phyloP scores from a whole-genome alignment of 2,888 invertebrate genomes.

The Zygaena filipendulae region DNA sequence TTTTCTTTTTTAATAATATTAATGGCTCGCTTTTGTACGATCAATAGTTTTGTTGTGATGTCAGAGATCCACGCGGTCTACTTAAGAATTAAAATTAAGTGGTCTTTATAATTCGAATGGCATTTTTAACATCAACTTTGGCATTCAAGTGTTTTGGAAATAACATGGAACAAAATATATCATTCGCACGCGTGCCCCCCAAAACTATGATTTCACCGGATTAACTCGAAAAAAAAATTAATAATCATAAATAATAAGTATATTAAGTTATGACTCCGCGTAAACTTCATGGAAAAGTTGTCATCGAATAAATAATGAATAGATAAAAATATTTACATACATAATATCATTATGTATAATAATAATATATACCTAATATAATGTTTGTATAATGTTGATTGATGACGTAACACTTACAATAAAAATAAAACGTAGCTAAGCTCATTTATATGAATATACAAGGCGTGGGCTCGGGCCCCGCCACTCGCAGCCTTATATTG shows the following conservation, averaged over 20 bases:
- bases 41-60: constrained; percentile 60
- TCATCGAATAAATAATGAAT: constrained; percentile 60
- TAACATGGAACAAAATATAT: too few relatives aligned
- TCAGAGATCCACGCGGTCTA: constrained; percentile 47
- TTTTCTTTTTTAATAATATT: too few relatives aligned
- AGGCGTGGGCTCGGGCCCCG: constrained; percentile 51
- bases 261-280: constrained; percentile 40
- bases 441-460: constrained; percentile 66
- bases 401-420: constrained; percentile 67
- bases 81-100: constrained; percentile 32
- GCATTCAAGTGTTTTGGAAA: constrained; percentile 51
- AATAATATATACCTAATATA: too few relatives aligned
- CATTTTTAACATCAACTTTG: constrained; percentile 63
- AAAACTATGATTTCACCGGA: too few relatives aligned
- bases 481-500: constrained; percentile 49
- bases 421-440: constrained; percentile 68
- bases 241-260: constrained; percentile 17
- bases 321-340: constrained; percentile 64
- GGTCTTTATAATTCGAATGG: constrained; percentile 39
- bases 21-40: constrained; percentile 64
- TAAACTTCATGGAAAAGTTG: constrained; percentile 56
- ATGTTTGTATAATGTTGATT: constrained; percentile 64
- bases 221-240: constrained; percentile 16
- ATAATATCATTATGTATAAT: constrained; percentile 22
- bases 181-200: too few relatives aligned